Evolutionary conservation across 2,797 vertebrate genomes (phyloP).

Genomic region (Serranus cabrilla): DNA sequence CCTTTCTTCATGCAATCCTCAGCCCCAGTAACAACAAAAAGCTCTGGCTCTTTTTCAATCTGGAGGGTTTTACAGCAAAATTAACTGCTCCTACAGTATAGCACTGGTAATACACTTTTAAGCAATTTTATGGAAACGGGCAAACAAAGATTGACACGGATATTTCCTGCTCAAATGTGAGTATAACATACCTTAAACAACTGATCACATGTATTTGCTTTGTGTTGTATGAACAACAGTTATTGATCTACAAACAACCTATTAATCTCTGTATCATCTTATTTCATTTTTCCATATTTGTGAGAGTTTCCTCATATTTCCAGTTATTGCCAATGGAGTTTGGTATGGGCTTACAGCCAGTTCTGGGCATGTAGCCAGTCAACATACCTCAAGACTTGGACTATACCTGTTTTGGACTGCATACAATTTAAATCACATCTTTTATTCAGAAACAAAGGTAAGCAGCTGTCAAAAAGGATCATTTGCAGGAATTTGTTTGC

Average conservation of each 20-base stretch:
- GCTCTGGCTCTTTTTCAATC: slow-evolving; percentile 1
- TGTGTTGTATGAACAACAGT: background rate
- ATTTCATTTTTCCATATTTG: slow-evolving; percentile 7
- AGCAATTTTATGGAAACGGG: background rate
- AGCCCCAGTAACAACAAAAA: background rate
- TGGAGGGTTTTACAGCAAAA: background rate
- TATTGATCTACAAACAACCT: background rate
- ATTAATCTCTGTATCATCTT: slow-evolving; percentile 13
- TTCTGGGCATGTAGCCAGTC: slow-evolving; percentile 27
- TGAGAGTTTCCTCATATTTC: slow-evolving; percentile 5
- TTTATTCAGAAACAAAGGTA: slow-evolving; percentile 26
- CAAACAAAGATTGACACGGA: background rate
- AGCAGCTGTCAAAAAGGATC: slow-evolving; percentile 16
- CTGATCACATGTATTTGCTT: slow-evolving; percentile 6
- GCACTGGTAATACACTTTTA: background rate
- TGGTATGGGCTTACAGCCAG: background rate
- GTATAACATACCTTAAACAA: background rate
- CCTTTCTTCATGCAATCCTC: background rate
- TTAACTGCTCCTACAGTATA: background rate
- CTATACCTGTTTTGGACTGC: slow-evolving; percentile 2
- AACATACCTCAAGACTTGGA: slow-evolving; percentile 15
- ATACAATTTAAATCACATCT: slow-evolving; percentile 15
- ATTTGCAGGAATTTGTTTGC: background rate
- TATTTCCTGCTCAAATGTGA: background rate
- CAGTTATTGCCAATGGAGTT: slow-evolving; percentile 4